These are phyloP conservation scores for Phocides pigmalion DNA, from an alignment of 1,140 invertebrate genomes.

Conservation along the genomic window DNA sequence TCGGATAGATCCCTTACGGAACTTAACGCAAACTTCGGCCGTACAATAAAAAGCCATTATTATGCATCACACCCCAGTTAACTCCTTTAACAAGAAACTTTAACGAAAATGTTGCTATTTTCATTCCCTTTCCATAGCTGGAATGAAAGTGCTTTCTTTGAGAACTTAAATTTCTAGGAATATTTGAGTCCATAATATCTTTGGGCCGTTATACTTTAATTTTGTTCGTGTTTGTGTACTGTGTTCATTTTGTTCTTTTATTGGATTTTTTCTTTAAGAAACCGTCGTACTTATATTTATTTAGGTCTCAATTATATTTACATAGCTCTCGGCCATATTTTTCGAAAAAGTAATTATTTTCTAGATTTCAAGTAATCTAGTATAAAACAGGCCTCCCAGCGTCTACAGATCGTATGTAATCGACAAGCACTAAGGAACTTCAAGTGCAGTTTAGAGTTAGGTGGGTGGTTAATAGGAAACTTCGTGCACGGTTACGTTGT, in stretches of 20 bases:
- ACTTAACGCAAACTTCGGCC: constrained; percentile 26
- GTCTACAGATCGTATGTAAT: no score
- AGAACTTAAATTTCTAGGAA: constrained; percentile 24
- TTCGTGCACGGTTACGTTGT: no score
- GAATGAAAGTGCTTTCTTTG: constrained; percentile 22
- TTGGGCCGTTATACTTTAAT: not conserved
- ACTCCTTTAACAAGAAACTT: constrained; percentile 36
- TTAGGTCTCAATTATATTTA: no score
- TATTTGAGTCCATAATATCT: constrained; percentile 3
- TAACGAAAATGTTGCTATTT: constrained; percentile 37
- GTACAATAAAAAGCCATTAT: constrained; percentile 37
- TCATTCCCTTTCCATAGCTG: constrained; percentile 30
- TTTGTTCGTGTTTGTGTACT: not conserved
- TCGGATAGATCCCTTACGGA: not conserved
- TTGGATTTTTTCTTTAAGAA: not conserved
- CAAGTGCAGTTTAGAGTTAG: no score
- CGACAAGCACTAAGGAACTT: no score
- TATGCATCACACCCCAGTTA: constrained; percentile 37
- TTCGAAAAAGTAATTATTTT: no score
- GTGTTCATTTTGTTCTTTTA: not conserved
- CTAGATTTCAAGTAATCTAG: no score
- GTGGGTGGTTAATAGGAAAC: no score
- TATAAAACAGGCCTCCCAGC: no score
- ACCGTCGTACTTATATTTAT: no score
- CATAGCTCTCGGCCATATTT: no score